Base-by-base conservation (phyloP, 1,140 invertebrate genomes). In the Nymphalis io region DNA sequence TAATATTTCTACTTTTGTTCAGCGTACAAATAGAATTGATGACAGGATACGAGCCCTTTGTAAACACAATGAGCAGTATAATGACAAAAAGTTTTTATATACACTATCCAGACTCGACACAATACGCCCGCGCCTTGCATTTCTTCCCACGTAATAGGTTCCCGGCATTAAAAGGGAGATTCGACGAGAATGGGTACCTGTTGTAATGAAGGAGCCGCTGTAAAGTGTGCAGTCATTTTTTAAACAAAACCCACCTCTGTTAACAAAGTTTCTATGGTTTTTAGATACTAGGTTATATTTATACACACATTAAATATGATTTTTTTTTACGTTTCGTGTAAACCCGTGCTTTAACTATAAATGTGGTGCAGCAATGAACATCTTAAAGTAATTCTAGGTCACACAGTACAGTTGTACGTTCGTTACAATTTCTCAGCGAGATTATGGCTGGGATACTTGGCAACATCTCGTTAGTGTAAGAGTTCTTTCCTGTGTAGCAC, bases 31-130 rank as follows among this genome's bases (percentile, higher is more conserved):
- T 33, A 60, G 60, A 64, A 70, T 53, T 77, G 72, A 77, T 71
- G 78, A 79, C 81, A 88, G 86, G 81, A 84, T 87, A 85, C 79
- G 70, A 69, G 79, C 76, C 83, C 80, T 83, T 82, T 81, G 80
- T 82, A 72, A 68, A 60, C 78, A 88, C 84, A 87, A 88, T 88
- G 78, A 78, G 79, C 78, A 83, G 84, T 84, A 77, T 77, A 79
- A 81, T 81, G 76, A 85, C 83, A 84, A 88, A 87, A 75, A 80
- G 60, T 60, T 78, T 85, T 80, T 82, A 81, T 79, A 73, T 79
- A 73, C 73, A 74, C 75, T 75, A 80, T 82, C 77, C 82, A 84
- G 80, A 69, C 72, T 71, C 63, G 70, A 75, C 75, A 87, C 82
- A 85, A 86, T 86, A 75, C 74, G 67, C 82, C 80, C 84, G 83